Evolutionary conservation across 2,797 vertebrate species (phyloP).

Genomic region (Spinus pinus): DNA sequence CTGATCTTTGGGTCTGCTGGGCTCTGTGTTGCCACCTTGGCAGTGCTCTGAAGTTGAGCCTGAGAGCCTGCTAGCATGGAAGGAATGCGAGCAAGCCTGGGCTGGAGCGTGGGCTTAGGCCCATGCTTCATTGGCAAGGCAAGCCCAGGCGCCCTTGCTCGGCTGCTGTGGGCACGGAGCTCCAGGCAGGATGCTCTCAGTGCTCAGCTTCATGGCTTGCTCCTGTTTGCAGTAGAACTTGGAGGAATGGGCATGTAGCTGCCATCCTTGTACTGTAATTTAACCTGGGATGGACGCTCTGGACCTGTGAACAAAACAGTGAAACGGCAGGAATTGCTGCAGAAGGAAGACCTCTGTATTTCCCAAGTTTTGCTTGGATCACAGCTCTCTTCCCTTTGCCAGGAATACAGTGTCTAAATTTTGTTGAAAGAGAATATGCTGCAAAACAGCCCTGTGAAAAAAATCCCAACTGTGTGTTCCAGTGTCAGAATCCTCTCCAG

Average conservation of each 20-base stretch:
- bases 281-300: fast-evolving
- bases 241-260: fast-evolving
- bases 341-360: background rate
- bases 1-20: background rate
- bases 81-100: conserved; percentile 43
- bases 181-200: background rate
- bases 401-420: background rate
- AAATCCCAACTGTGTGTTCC: background rate
- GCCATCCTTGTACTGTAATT: fast-evolving
- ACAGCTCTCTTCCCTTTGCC: background rate
- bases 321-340: background rate
- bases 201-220: background rate
- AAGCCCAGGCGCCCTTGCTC: conserved; percentile 4
- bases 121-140: background rate
- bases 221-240: background rate
- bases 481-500: conserved; percentile 5
- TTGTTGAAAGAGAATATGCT: background rate
- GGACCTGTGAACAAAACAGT: background rate
- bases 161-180: background rate
- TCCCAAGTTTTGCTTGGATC: background rate
- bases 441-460: background rate
- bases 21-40: background rate
- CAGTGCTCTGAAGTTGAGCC: background rate
- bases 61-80: background rate
- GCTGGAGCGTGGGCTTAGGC: background rate